phyloP scores from a whole-genome alignment of 2,888 invertebrate species.

The Teleogryllus oceanicus region DNA sequence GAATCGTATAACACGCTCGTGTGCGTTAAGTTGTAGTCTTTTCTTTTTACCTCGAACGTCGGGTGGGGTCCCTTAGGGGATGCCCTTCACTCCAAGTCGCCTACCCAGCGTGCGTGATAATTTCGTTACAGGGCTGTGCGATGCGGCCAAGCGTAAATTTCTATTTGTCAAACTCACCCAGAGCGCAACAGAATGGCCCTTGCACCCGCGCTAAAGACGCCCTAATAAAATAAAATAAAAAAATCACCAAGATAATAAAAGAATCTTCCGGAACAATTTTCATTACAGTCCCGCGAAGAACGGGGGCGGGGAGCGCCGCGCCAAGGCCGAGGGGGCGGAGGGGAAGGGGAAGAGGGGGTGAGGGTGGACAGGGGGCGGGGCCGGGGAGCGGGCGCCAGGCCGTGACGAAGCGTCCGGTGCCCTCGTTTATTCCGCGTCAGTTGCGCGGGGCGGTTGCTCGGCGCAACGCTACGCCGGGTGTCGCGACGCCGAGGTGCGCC shows the following conservation, averaged over 20 bases:
- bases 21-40: not conserved
- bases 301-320: not conserved
- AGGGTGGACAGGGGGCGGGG: not conserved
- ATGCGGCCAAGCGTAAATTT: constrained; percentile 8
- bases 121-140: not conserved
- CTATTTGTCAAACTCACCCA: constrained; percentile 2
- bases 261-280: constrained; percentile 1
- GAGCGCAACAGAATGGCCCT: not conserved
- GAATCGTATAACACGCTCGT: too few species aligned
- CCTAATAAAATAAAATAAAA: not conserved
- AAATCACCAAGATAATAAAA: not conserved
- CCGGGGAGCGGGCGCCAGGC: not conserved
- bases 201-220: not conserved
- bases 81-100: not conserved
- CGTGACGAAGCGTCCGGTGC: constrained; percentile 4
- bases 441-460: not conserved
- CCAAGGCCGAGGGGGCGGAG: not conserved
- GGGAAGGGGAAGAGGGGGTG: not conserved
- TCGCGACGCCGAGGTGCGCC: not conserved
- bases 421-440: not conserved
- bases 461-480: not conserved
- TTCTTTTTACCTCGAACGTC: not conserved
- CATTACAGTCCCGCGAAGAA: not conserved
- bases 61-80: not conserved
- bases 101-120: not conserved